phyloP scores from a whole-genome alignment of 1,140 invertebrate genomes.

The Eumeta japonica region DNA sequence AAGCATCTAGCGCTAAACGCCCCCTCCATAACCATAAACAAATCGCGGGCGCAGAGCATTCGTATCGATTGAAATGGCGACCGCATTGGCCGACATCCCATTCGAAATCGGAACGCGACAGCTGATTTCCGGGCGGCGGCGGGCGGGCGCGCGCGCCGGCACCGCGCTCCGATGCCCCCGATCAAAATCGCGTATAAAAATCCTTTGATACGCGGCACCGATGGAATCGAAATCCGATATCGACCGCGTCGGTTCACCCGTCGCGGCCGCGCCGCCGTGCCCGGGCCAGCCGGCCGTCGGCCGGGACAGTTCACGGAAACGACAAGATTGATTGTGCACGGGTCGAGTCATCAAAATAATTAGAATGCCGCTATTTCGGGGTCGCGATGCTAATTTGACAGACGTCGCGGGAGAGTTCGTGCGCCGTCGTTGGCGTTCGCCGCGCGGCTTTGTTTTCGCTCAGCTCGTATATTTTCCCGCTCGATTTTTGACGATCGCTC shows the following conservation, averaged over 20 bases:
- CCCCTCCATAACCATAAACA: too few species aligned
- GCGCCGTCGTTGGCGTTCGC: constrained; percentile 40
- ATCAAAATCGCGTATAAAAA: constrained; percentile 32
- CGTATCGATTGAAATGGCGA: constrained; percentile 22
- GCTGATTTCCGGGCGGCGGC: constrained; percentile 35
- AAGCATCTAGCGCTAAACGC: too few species aligned
- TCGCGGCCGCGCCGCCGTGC: constrained; percentile 54
- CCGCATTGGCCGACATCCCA: constrained; percentile 35
- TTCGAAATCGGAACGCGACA: constrained; percentile 34
- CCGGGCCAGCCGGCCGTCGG: constrained; percentile 51
- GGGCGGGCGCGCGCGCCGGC: constrained; percentile 16
- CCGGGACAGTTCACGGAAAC: constrained; percentile 55
- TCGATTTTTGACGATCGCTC: too few species aligned
- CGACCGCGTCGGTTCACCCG: constrained; percentile 46
- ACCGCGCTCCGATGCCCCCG: constrained; percentile 28
- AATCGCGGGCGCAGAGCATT: too few species aligned
- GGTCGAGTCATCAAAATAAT: constrained; percentile 58
- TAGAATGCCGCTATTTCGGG: constrained; percentile 57
- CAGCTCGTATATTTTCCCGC: too few species aligned
- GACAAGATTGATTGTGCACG: constrained; percentile 57
- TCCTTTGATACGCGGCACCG: constrained; percentile 53
- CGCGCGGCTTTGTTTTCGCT: not conserved
- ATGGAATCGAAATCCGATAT: constrained; percentile 56
- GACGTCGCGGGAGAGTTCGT: constrained; percentile 53
- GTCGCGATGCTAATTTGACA: constrained; percentile 56